Evolutionary conservation across 1,140 invertebrate species (phyloP).

Genomic region (Neodiprion virginianus): DNA sequence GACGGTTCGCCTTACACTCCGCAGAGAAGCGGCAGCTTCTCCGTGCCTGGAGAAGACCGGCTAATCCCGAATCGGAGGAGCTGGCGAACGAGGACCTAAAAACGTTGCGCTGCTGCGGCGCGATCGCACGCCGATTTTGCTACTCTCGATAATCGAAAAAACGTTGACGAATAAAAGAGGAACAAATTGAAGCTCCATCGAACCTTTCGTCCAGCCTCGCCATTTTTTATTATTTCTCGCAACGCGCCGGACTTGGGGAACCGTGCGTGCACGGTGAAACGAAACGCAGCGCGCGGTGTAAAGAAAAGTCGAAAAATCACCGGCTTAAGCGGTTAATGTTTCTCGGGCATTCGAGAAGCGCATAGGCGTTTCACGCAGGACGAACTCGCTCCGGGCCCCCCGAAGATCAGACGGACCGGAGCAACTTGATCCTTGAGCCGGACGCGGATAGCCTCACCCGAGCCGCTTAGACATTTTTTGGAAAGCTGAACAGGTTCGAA

Average conservation of each 20-base stretch:
- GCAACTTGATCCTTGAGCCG: conserved; percentile 60
- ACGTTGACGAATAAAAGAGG: neutral
- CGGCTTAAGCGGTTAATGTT: conserved; percentile 58
- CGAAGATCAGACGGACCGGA: neutral
- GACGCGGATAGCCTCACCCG: conserved; percentile 57
- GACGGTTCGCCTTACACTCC: no score
- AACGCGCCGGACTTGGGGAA: conserved; percentile 11
- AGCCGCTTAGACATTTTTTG: conserved; percentile 52
- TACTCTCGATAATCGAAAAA: neutral
- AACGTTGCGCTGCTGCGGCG: neutral
- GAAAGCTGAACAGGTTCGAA: conserved; percentile 23
- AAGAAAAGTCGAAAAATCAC: conserved; percentile 45
- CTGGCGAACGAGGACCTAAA: no score
- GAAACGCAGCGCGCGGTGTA: neutral
- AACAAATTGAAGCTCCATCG: no score
- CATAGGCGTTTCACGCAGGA: conserved; percentile 22
- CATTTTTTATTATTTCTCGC: neutral
- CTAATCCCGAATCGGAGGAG: no score
- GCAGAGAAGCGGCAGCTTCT: no score
- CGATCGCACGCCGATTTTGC: neutral
- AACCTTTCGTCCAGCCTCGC: no score
- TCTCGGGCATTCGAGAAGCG: conserved; percentile 55
- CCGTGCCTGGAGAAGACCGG: no score
- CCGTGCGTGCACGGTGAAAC: neutral
- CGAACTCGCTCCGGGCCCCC: neutral